Evolutionary conservation across 35 echinoderm and acorn worm genomes (phyloP), one percentile per base, ranked within the genome.

Genomic region (Ophioderma brevispina): DNA sequence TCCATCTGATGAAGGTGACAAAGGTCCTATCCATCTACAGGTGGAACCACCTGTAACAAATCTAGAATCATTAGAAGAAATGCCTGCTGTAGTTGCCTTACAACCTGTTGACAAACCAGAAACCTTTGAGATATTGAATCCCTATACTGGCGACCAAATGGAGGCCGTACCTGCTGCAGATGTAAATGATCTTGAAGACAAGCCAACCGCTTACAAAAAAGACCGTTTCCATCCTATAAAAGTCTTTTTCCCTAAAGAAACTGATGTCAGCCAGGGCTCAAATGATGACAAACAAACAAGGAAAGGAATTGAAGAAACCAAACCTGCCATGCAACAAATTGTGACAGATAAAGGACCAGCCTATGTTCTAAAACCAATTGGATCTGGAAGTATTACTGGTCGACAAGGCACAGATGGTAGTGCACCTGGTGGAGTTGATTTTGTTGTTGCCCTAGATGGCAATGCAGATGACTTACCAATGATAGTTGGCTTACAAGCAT

Each of bases 341-440:
- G 49, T 95, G 25, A 96, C 94, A 83, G 76, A 89, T 39, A 33
- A 92, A 56, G 94, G 94, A 36, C 90, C 85, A 76, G 94, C 94
- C n/a, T 96, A 79, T 86, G 76, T 92, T 13, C 76, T 96, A 32
- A 87, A 64, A 34, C 90, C 94, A 6, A 78, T 92, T 3, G 4
- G 21, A 39, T 55, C 40, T 25, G 18, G 28, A 36, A 35, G 55
- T 19, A n/a, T 59, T 36, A 25, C 34, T 5, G 52, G 36, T 42
- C 80, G 78, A 63, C 38, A 79, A n/a, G 55, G 75, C 18, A 3
- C 70, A 17, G 37, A 88, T 80, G 85, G 77, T 13, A 56, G 19
- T 10, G 85, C 85, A 39, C 75, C 85, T 15, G 85, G 85, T 43
- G 59, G 59, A 70, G 59, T 30, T 13, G 59, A 70, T 30, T 70